phyloP scores from a whole-genome alignment of 2,797 vertebrate genomes.

The Ctenosaura bakeri region DNA sequence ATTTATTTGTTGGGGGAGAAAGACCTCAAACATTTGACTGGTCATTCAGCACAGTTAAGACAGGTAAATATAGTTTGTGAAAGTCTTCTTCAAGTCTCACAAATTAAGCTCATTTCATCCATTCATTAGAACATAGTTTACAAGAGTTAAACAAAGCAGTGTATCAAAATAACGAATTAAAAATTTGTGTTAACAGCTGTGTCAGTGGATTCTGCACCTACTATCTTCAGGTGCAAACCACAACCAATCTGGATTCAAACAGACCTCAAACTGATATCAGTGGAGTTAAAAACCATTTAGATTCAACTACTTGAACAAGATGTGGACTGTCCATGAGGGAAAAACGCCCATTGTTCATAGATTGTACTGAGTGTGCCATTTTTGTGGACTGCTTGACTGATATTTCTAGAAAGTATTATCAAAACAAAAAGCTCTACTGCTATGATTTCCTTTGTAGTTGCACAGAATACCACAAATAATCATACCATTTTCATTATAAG shows the following conservation, averaged over 20 bases:
- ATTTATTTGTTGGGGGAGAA: too few species aligned
- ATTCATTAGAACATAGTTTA: not conserved
- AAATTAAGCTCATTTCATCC: not conserved
- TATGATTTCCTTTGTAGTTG: not conserved
- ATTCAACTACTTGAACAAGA: not conserved
- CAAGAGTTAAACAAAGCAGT: not conserved
- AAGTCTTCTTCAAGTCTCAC: not conserved
- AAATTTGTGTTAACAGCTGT: not conserved
- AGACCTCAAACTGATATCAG: not conserved
- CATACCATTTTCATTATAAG: not conserved
- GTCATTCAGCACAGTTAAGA: not conserved
- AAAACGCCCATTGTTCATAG: not conserved
- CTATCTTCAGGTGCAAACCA: not conserved
- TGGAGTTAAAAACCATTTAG: not conserved
- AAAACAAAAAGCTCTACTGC: not conserved
- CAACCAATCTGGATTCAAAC: not conserved
- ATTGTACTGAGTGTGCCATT: not conserved
- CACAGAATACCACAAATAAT: not conserved
- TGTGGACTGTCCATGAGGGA: not conserved
- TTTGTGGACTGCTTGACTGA: too few species aligned
- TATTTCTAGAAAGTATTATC: not conserved
- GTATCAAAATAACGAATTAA: not conserved
- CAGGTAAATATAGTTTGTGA: not conserved
- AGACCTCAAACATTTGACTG: not conserved
- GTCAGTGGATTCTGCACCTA: not conserved